Percentiles rank a stretch among this genome's conserved stretches.
These are phyloP conservation scores for Hoplodrina ambigua DNA, from an alignment of 2,888 invertebrate species.

Conservation along the genomic window DNA sequence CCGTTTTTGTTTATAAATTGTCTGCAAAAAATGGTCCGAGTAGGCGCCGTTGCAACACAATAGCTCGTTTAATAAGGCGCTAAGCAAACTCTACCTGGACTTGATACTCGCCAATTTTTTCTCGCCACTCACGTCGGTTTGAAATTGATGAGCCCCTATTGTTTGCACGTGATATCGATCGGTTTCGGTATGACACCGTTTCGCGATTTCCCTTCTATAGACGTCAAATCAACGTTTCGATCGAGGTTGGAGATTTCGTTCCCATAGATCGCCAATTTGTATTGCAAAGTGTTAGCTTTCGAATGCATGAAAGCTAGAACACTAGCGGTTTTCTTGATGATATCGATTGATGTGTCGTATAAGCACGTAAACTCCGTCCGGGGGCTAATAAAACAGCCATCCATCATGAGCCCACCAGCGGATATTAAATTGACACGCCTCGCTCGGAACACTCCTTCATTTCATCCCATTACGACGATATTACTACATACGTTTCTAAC, in stretches of 20 bases:
- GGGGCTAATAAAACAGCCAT: slow-evolving; percentile 83
- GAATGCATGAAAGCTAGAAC: slow-evolving; percentile 50
- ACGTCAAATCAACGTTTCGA: slow-evolving; percentile 63
- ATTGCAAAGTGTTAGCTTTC: slow-evolving; percentile 31
- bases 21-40: slow-evolving; percentile 75
- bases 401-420: slow-evolving; percentile 84
- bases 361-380: slow-evolving; percentile 73
- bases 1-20: slow-evolving; percentile 70
- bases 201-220: slow-evolving; percentile 59
- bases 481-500: slow-evolving; percentile 69
- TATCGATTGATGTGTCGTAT: slow-evolving; percentile 66
- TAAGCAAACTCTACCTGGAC: slow-evolving; percentile 82
- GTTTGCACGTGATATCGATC: slow-evolving; percentile 78
- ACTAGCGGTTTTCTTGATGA: slow-evolving; percentile 68
- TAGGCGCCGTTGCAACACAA: slow-evolving; percentile 84
- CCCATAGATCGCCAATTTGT: slow-evolving; percentile 34
- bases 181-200: slow-evolving; percentile 68
- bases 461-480: slow-evolving; percentile 78
- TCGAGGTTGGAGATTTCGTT: slow-evolving; percentile 46
- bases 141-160: slow-evolving; percentile 82
- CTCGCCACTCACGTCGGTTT: slow-evolving; percentile 71
- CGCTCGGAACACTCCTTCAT: slow-evolving; percentile 76
- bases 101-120: slow-evolving; percentile 79
- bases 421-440: slow-evolving; percentile 89
- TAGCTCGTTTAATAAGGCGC: slow-evolving; percentile 80